A percentile compares a stretch with the other conserved stretches of the same genome.
These are phyloP conservation scores for Drosophila kokeensis DNA, from an alignment of 2,888 invertebrate genomes.

Conservation along the genomic window DNA sequence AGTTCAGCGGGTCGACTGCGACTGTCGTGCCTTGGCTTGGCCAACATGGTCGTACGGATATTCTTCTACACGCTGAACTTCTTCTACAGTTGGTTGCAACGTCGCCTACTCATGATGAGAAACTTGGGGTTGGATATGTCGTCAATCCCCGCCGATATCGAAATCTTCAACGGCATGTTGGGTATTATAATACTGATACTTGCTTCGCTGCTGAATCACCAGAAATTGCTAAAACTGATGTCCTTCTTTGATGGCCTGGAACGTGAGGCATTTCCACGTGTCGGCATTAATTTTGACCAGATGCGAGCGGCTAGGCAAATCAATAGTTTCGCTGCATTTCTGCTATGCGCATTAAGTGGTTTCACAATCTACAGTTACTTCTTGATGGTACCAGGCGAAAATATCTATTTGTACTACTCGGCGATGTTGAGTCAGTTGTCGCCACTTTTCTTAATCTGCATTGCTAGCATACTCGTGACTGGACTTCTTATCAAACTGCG, in stretches of 20 bases:
- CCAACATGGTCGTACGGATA: slow-evolving; percentile 59
- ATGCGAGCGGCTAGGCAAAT: slow-evolving; percentile 45
- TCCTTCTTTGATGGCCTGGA: slow-evolving; percentile 60
- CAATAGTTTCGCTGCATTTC: slow-evolving; percentile 37
- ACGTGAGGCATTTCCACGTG: slow-evolving; percentile 48
- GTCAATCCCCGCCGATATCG: slow-evolving; percentile 67
- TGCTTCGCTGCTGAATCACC: slow-evolving; percentile 49
- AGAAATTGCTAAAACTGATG: slow-evolving; percentile 54
- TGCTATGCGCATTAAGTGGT: slow-evolving; percentile 34
- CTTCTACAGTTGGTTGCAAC: slow-evolving; percentile 33
- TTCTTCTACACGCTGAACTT: slow-evolving; percentile 52
- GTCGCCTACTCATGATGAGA: slow-evolving; percentile 64
- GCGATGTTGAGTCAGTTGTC: slow-evolving; percentile 72
- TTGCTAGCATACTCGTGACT: slow-evolving; percentile 64
- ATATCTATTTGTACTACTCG: slow-evolving; percentile 36
- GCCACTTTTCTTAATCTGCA: slow-evolving; percentile 74
- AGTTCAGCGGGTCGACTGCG: slow-evolving; percentile 23
- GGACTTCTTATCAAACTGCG: slow-evolving; percentile 65
- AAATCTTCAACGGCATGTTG: slow-evolving; percentile 74
- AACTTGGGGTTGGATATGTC: slow-evolving; percentile 62
- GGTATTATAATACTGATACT: slow-evolving; percentile 61
- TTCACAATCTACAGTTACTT: slow-evolving; percentile 60
- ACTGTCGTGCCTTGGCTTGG: slow-evolving; percentile 54
- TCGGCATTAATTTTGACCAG: slow-evolving; percentile 72
- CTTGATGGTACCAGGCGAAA: slow-evolving; percentile 45